Percentiles rank a stretch among this genome's conserved stretches.
These are phyloP conservation scores for Cotesia congregata DNA, from an alignment of 2,888 invertebrate species.

Conservation along the genomic window DNA sequence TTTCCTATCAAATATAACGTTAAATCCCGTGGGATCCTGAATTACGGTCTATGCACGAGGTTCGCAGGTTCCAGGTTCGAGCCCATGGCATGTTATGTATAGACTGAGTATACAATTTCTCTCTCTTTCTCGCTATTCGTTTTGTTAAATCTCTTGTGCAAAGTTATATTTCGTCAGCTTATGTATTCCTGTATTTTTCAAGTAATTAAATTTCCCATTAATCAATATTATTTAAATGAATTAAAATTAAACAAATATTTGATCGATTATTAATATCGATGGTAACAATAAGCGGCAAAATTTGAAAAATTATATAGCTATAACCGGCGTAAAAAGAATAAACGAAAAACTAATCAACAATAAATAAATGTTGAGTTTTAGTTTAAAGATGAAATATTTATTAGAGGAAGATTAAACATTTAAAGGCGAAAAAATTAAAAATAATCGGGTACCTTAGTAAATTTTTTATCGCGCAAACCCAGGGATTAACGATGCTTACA, in stretches of 20 bases:
- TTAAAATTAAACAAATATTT: no score
- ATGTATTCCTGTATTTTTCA: slow-evolving; percentile 6
- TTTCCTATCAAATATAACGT: slow-evolving; percentile 40
- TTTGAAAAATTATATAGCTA: no score
- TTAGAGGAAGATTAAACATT: neutral
- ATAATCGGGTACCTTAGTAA: slow-evolving; percentile 1
- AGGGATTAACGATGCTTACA: slow-evolving; percentile 23
- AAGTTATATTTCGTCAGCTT: slow-evolving; percentile 42
- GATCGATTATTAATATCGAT: no score
- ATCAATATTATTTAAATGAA: neutral
- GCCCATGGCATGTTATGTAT: slow-evolving; percentile 1
- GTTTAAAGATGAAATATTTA: neutral
- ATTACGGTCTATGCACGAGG: slow-evolving; percentile 39
- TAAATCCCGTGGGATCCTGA: slow-evolving; percentile 42
- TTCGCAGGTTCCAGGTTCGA: neutral
- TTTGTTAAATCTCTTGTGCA: slow-evolving; percentile 37
- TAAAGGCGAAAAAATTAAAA: neutral
- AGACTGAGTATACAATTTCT: neutral
- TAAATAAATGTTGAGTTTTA: neutral
- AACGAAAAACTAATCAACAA: neutral
- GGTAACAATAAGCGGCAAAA: no score
- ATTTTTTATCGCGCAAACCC: slow-evolving; percentile 17
- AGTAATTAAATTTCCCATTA: slow-evolving; percentile 32
- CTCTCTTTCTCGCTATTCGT: slow-evolving; percentile 15
- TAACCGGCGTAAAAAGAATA: neutral